Evolutionary conservation across 2,113 vertebrate species (phyloP).

Genomic region (Brachypteracias leptosomus): DNA sequence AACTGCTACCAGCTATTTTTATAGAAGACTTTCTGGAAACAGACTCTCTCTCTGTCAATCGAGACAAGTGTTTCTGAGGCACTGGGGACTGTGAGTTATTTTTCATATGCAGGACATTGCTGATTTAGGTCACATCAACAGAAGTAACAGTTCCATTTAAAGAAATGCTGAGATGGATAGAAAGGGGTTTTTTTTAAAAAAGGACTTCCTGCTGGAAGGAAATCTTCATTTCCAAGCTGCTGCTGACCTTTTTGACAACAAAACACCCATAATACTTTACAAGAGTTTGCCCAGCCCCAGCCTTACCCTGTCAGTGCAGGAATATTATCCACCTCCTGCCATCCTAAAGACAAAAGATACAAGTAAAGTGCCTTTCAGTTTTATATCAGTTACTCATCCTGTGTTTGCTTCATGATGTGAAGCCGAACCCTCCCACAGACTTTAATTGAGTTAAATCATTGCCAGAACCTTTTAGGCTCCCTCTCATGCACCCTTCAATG

Average conservation of each 20-base stretch:
- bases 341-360: slow-evolving; percentile 43
- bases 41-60: slow-evolving; percentile 18
- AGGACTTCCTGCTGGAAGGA: slow-evolving; percentile 21
- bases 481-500: not conserved
- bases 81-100: slow-evolving; percentile 30
- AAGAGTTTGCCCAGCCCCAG: not conserved
- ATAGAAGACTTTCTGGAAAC: not conserved
- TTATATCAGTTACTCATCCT: slow-evolving; percentile 26
- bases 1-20: slow-evolving; percentile 32
- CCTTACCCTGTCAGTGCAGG: not conserved
- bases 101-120: slow-evolving; percentile 49
- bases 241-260: slow-evolving; percentile 22
- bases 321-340: not conserved
- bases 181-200: not conserved
- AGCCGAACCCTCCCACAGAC: slow-evolving; percentile 25
- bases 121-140: slow-evolving; percentile 63
- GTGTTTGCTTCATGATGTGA: slow-evolving; percentile 45
- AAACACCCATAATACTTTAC: not conserved
- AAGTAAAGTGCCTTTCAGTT: slow-evolving; percentile 4
- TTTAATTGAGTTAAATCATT: slow-evolving; percentile 29
- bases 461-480: slow-evolving; percentile 35
- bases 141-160: slow-evolving; percentile 57
- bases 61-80: slow-evolving; percentile 25
- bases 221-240: slow-evolving; percentile 44
- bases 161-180: slow-evolving; percentile 45